Evolutionary conservation across 2,113 vertebrate species (phyloP).

Genomic region (Jacana jacana): DNA sequence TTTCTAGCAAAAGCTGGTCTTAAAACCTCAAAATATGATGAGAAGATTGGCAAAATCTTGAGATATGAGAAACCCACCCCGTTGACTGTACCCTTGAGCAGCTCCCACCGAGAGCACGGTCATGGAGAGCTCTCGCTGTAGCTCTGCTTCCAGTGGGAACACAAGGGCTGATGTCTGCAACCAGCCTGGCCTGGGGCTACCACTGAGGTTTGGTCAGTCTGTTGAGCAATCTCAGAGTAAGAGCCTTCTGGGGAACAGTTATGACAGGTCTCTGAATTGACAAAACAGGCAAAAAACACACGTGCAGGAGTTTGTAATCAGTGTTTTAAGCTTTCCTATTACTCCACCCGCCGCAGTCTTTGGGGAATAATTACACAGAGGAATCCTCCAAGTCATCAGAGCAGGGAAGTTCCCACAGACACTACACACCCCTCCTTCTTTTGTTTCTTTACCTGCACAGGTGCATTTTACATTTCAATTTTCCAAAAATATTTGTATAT

Average conservation of each 20-base stretch:
- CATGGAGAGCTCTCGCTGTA: too few relatives aligned
- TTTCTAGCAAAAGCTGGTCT: neutral
- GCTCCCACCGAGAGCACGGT: too few relatives aligned
- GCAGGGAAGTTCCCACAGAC: neutral
- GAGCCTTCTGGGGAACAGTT: neutral
- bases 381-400: neutral
- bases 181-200: fast-evolving
- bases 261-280: neutral
- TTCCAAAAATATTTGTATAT: neutral
- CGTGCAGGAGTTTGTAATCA: neutral
- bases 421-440: too few relatives aligned
- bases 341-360: conserved; percentile 15
- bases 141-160: fast-evolving
- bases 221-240: neutral
- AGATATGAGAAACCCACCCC: neutral
- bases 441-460: too few relatives aligned
- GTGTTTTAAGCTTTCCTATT: neutral
- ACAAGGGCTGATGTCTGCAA: neutral
- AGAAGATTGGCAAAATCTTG: neutral
- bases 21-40: neutral
- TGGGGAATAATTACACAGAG: neutral
- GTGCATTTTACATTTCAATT: neutral
- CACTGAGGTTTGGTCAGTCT: neutral
- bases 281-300: neutral
- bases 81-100: too few relatives aligned